Conservation (phyloP, 2,797 vertebrate genomes). For the Xenentodon cancila region DNA sequence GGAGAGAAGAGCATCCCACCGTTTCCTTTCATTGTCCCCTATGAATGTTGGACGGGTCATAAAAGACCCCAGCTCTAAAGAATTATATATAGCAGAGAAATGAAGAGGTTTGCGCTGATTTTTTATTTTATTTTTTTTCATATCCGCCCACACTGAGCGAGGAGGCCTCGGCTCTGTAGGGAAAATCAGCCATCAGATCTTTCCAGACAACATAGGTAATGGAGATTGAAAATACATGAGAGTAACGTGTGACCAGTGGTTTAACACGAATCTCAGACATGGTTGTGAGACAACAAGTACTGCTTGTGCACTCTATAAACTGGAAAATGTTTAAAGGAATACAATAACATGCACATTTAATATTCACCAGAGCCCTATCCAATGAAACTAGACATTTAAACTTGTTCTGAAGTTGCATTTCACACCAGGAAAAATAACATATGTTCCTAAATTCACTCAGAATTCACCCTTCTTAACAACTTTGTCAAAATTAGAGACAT, state of each 20-base stretch:
- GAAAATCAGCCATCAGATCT: slow-evolving; percentile 43
- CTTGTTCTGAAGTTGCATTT: too few relatives aligned
- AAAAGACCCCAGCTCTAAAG: slow-evolving; percentile 44
- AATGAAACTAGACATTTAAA: too few relatives aligned
- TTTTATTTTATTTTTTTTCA: slow-evolving; percentile 27
- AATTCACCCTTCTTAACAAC: too few relatives aligned
- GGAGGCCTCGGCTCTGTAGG: slow-evolving; percentile 41
- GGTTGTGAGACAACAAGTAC: slow-evolving; percentile 2
- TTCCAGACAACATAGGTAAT: slow-evolving; percentile 41
- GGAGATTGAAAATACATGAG: slow-evolving; percentile 30
- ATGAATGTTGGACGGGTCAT: slow-evolving; percentile 63
- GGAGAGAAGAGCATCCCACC: slow-evolving; percentile 61
- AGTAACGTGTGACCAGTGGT: slow-evolving; percentile 38
- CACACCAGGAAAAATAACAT: too few relatives aligned
- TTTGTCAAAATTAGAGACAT: too few relatives aligned
- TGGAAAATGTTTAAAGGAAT: too few relatives aligned
- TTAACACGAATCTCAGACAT: slow-evolving; percentile 35
- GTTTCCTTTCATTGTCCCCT: slow-evolving; percentile 71
- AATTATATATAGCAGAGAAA: slow-evolving; percentile 71
- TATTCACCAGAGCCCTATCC: too few relatives aligned
- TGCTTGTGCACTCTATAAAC: not conserved
- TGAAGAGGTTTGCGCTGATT: slow-evolving; percentile 45
- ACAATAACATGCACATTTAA: not conserved
- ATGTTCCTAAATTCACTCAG: too few relatives aligned
- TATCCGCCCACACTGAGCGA: slow-evolving; percentile 57